Evolutionary conservation across 2,888 invertebrate genomes (phyloP).

Genomic region (Teleiodes luculella): DNA sequence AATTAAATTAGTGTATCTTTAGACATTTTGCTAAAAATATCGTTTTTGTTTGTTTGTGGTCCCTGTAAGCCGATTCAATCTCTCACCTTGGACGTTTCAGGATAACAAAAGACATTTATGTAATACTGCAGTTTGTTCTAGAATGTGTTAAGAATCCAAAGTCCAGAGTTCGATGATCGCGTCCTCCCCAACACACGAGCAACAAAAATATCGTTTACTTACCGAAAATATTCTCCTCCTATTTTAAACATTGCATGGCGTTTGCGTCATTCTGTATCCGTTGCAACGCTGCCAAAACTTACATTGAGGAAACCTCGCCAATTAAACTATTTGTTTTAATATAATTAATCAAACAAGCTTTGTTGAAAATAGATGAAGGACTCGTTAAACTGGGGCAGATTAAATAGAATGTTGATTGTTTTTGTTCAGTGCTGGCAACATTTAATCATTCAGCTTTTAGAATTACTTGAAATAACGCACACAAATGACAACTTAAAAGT

Average conservation of each 20-base stretch:
- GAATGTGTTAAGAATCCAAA: neutral
- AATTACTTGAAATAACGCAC: too few species aligned
- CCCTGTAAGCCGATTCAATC: too few species aligned
- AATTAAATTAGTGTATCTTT: too few species aligned
- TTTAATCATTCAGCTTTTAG: too few species aligned
- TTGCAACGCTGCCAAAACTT: conserved; percentile 36
- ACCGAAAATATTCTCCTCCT: conserved; percentile 18
- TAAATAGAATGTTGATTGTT: conserved; percentile 20
- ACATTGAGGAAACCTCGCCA: conserved; percentile 23
- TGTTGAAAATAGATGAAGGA: conserved; percentile 4
- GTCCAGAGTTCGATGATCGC: neutral
- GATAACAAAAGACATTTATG: too few species aligned
- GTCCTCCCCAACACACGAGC: conserved; percentile 1
- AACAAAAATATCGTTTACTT: conserved; percentile 4
- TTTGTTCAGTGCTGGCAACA: neutral
- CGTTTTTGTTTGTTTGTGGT: too few species aligned
- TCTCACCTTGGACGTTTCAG: too few species aligned
- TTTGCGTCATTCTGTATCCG: conserved; percentile 44
- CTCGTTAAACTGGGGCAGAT: neutral
- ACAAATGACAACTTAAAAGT: too few species aligned
- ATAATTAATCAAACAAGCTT: conserved; percentile 26
- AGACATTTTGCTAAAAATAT: too few species aligned
- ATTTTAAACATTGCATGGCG: conserved; percentile 34
- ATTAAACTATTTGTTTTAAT: conserved; percentile 30
- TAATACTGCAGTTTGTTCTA: neutral